phyloP scores from a whole-genome alignment of 1,140 invertebrate genomes.

The Delia radicum region DNA sequence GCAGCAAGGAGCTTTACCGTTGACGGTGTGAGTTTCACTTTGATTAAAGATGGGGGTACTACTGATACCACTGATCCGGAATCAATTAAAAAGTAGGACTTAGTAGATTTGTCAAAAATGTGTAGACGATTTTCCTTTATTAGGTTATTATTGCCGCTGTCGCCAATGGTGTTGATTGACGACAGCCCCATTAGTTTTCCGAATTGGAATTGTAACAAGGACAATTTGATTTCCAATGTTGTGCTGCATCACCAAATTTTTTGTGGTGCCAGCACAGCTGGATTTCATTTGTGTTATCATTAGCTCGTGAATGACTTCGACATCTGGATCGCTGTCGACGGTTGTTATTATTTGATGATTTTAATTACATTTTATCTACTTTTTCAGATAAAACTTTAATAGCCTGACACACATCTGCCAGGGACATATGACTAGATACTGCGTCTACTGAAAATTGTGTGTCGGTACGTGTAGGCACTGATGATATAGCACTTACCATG shows the following conservation, averaged over 20 bases:
- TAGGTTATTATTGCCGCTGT: neutral
- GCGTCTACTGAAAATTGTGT: neutral
- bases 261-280: neutral
- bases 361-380: neutral
- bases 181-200: conserved; percentile 3
- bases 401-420: neutral
- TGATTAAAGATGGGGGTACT: neutral
- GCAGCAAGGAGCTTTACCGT: neutral
- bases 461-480: neutral
- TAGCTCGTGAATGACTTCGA: neutral
- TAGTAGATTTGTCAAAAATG: neutral
- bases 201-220: neutral
- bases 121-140: neutral
- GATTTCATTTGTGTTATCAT: neutral
- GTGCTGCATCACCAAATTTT: neutral
- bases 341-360: neutral
- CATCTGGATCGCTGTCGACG: neutral
- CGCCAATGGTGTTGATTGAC: neutral
- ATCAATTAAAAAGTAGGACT: neutral
- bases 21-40: neutral
- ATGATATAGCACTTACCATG: neutral
- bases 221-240: neutral
- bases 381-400: neutral
- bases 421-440: neutral
- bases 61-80: conserved; percentile 4